These are phyloP conservation scores for Micromussa lordhowensis DNA, from an alignment of 92 coral and sea anemone genomes.

Conservation along the genomic window DNA sequence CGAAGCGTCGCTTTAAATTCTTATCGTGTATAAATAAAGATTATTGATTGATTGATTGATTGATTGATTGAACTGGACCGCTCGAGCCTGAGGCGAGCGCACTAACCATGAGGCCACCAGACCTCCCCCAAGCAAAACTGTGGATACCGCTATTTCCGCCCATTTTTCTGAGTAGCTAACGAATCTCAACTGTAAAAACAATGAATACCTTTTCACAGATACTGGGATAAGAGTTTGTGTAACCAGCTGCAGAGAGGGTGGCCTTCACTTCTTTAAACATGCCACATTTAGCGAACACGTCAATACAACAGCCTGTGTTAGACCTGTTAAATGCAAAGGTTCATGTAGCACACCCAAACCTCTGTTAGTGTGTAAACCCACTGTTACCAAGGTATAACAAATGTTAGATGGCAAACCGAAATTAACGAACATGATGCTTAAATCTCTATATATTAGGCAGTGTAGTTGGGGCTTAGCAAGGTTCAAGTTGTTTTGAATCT, in stretches of 20 bases:
- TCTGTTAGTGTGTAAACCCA: background rate
- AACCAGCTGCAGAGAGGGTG: conserved; percentile 12
- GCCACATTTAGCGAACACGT: conserved; percentile 18
- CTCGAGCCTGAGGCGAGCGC: too few species aligned
- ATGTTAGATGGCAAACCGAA: background rate
- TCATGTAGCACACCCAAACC: background rate
- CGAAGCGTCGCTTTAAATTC: too few species aligned
- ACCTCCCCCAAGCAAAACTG: too few species aligned
- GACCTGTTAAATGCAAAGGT: background rate
- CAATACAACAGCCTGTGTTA: conserved; percentile 17
- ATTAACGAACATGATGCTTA: background rate
- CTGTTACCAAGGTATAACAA: background rate
- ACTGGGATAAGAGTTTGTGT: background rate
- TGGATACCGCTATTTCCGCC: background rate
- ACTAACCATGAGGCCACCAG: too few species aligned
- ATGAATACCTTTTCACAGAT: conserved; percentile 32
- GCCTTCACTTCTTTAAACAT: conserved; percentile 26
- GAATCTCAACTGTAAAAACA: background rate
- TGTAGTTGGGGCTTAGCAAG: background rate
- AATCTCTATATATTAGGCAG: background rate
- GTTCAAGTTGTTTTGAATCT: background rate
- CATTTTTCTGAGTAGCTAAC: background rate
- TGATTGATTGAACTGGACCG: too few species aligned
- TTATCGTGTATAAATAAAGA: too few species aligned
- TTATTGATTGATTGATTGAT: too few species aligned